Conservation (phyloP, 2,888 invertebrate genomes). For the Altica lythri region DNA sequence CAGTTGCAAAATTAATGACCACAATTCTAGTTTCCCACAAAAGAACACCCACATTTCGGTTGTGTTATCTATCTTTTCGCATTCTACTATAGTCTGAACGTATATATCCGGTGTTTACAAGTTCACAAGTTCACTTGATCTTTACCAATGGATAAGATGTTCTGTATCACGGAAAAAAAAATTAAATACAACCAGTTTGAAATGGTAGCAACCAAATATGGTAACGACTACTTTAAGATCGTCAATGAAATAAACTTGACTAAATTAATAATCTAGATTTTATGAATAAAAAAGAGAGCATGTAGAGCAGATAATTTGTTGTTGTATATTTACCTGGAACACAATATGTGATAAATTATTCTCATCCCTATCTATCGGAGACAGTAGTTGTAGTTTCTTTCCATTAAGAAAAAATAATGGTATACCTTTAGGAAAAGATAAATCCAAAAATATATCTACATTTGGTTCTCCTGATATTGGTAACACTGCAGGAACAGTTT, state of each 20-base stretch:
- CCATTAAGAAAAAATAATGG: constrained; percentile 81
- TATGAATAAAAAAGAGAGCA: neutral
- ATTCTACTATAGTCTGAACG: neutral
- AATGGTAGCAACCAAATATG: neutral
- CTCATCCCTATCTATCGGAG: constrained; percentile 83
- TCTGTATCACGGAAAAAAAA: constrained; percentile 9
- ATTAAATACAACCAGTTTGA: neutral
- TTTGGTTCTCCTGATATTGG: constrained; percentile 84
- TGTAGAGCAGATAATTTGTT: neutral
- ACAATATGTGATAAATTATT: constrained; percentile 86
- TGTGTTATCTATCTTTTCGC: neutral
- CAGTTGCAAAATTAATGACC: too few species aligned
- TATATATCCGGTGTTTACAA: constrained; percentile 11
- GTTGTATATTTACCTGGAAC: constrained; percentile 72
- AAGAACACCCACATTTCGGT: neutral
- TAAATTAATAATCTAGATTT: neutral
- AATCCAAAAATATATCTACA: constrained; percentile 75
- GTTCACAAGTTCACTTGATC: constrained; percentile 15
- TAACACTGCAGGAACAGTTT: constrained; percentile 77
- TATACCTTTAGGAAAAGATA: constrained; percentile 79
- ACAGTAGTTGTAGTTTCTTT: constrained; percentile 76
- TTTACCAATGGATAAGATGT: neutral
- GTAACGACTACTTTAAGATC: too few species aligned
- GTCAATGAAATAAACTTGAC: too few species aligned
- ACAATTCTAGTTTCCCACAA: too few species aligned